Conservation (phyloP, 2,888 invertebrate species). For the Acrobasis repandana region DNA sequence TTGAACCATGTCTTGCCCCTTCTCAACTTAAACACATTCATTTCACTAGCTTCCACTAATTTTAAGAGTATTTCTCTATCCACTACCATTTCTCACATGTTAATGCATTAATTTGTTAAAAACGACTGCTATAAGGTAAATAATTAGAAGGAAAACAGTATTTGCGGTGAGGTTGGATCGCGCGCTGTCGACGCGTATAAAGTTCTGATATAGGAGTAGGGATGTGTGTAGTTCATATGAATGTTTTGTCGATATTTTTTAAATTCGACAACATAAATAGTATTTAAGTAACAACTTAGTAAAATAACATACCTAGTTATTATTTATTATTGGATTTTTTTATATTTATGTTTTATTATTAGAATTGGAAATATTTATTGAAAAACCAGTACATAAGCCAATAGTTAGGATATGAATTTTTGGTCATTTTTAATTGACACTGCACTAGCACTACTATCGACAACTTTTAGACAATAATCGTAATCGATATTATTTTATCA, state of each 20-base stretch:
- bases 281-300: too few relatives aligned
- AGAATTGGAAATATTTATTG: too few relatives aligned
- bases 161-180: conserved; percentile 34
- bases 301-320: too few relatives aligned
- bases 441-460: too few relatives aligned
- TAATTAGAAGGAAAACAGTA: conserved; percentile 37
- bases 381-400: too few relatives aligned
- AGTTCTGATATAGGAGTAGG: conserved; percentile 45
- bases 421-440: too few relatives aligned
- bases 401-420: too few relatives aligned
- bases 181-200: conserved; percentile 37
- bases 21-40: conserved; percentile 57
- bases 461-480: too few relatives aligned
- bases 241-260: conserved; percentile 20
- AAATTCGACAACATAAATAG: background rate
- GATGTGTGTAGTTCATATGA: conserved; percentile 36
- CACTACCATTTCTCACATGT: conserved; percentile 17
- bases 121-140: conserved; percentile 23
- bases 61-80: background rate
- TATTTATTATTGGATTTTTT: too few relatives aligned
- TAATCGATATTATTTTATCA: too few relatives aligned
- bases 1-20: conserved; percentile 70
- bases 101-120: conserved; percentile 3
- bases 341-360: too few relatives aligned
- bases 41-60: conserved; percentile 26